phyloP scores from a whole-genome alignment of 2,888 invertebrate genomes.

The Boloria euphrosyne region DNA sequence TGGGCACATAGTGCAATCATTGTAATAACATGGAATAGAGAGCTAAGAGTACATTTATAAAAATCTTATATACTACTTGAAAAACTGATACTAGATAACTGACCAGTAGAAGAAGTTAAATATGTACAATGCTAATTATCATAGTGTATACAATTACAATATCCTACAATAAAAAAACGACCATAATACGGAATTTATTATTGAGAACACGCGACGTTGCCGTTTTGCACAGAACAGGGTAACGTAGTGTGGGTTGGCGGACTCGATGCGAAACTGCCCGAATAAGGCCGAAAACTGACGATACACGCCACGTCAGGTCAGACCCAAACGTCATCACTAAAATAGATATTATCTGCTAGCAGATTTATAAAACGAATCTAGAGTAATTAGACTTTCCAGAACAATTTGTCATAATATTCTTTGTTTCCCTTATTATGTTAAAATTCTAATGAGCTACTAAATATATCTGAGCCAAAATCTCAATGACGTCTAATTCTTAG shows the following conservation, averaged over 20 bases:
- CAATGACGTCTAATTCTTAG: too few relatives aligned
- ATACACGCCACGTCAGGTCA: constrained; percentile 37
- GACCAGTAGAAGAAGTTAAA: too few relatives aligned
- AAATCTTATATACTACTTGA: too few relatives aligned
- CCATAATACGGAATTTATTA: constrained; percentile 22
- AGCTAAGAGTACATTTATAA: not conserved
- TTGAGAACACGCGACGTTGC: constrained; percentile 68
- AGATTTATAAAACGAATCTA: constrained; percentile 14
- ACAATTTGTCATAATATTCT: not conserved
- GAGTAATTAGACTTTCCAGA: not conserved
- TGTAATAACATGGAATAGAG: not conserved
- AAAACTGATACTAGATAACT: too few relatives aligned
- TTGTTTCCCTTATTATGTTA: not conserved
- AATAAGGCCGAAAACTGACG: constrained; percentile 38
- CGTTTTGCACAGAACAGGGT: constrained; percentile 55
- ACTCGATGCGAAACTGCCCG: constrained; percentile 45
- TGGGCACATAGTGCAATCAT: not conserved
- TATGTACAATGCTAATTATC: too few relatives aligned
- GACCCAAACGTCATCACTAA: constrained; percentile 49
- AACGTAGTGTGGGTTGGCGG: constrained; percentile 49
- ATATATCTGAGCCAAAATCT: too few relatives aligned
- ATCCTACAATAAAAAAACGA: not conserved
- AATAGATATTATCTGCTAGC: constrained; percentile 49
- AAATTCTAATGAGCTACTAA: too few relatives aligned
- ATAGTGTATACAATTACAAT: too few relatives aligned